Percentiles rank a stretch among this genome's conserved stretches.
Conservation (phyloP, 1,140 invertebrate genomes). For the Anoplophora glabripennis region DNA sequence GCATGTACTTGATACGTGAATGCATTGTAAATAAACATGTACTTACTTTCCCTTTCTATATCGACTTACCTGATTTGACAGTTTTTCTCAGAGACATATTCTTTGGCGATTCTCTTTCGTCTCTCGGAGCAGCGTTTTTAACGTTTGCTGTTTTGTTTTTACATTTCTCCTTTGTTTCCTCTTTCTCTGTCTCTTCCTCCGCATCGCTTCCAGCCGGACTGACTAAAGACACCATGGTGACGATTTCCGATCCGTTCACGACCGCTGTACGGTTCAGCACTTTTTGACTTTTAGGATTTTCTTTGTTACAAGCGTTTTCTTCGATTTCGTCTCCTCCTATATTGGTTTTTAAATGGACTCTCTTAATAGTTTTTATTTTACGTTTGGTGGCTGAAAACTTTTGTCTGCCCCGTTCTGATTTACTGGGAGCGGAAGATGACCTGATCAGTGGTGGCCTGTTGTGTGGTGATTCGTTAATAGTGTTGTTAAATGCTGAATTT, state of each 20-base stretch:
- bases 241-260: slow-evolving; percentile 46
- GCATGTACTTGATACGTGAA: not conserved
- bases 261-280: slow-evolving; percentile 19
- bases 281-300: slow-evolving; percentile 19
- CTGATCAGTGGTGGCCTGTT: slow-evolving; percentile 36
- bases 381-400: slow-evolving; percentile 41
- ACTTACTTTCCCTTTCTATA: not conserved
- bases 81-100: slow-evolving; percentile 46
- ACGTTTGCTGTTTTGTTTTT: slow-evolving; percentile 42
- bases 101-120: slow-evolving; percentile 29
- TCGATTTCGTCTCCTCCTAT: slow-evolving; percentile 23
- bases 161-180: slow-evolving; percentile 26
- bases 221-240: slow-evolving; percentile 58
- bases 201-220: slow-evolving; percentile 56
- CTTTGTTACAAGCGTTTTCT: slow-evolving; percentile 6
- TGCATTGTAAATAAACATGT: not conserved
- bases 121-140: slow-evolving; percentile 7
- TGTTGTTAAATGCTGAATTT: slow-evolving; percentile 42
- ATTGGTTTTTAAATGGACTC: slow-evolving; percentile 13
- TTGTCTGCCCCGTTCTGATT: slow-evolving; percentile 33
- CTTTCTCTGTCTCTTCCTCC: slow-evolving; percentile 42
- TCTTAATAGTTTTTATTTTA: slow-evolving; percentile 36
- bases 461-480: slow-evolving; percentile 21
- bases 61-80: slow-evolving; percentile 46
- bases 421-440: slow-evolving; percentile 41